Evolutionary conservation across 2,113 vertebrate species (phyloP).

Genomic region (Pteronura brasiliensis): DNA sequence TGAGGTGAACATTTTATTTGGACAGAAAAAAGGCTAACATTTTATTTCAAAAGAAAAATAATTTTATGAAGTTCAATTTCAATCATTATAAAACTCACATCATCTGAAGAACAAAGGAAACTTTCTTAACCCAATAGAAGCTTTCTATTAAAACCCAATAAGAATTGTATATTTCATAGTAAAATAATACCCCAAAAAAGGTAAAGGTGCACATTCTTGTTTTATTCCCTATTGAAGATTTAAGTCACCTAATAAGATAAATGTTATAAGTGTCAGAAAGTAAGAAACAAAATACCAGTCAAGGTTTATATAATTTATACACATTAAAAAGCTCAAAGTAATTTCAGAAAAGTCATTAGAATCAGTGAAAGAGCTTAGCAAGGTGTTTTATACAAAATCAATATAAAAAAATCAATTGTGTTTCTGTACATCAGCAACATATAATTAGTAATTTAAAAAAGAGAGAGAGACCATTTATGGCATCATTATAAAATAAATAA

Average conservation of each 20-base stretch:
- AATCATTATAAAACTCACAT: background rate
- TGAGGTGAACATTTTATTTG: background rate
- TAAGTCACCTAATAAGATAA: background rate
- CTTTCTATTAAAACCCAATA: background rate
- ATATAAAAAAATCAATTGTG: background rate
- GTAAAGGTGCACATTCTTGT: background rate
- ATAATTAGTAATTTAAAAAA: background rate
- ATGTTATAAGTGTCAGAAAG: background rate
- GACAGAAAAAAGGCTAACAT: background rate
- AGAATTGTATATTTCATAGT: background rate
- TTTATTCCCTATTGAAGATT: background rate
- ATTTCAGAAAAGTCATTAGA: background rate
- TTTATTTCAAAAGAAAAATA: background rate
- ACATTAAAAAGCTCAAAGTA: background rate
- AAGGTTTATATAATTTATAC: background rate
- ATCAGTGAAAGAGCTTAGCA: background rate
- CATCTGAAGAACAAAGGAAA: background rate
- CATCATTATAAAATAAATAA: background rate
- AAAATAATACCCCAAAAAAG: background rate
- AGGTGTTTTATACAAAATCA: background rate
- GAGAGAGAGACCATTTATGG: background rate
- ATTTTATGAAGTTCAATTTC: background rate
- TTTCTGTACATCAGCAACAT: background rate
- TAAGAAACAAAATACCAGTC: background rate
- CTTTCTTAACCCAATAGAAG: background rate